Conservation (phyloP, 2,797 vertebrate species). For the Mormyrops boulengeri region DNA sequence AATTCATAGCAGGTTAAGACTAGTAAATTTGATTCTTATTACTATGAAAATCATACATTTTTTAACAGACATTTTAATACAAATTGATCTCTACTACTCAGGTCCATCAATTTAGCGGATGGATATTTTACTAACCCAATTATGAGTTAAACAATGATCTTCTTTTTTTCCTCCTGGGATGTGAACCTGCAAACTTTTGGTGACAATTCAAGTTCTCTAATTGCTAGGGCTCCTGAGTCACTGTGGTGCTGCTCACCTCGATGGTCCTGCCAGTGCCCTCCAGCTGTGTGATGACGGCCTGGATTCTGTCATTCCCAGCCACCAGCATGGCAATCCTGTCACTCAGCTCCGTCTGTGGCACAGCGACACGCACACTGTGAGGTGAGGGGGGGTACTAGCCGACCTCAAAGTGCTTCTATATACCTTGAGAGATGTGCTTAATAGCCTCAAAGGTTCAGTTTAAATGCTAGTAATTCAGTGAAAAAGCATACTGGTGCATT, state of each 20-base stretch:
- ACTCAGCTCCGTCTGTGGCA: slow-evolving; percentile 69
- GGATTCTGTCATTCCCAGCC: slow-evolving; percentile 78
- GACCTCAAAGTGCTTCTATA: background rate
- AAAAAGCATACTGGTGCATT: background rate
- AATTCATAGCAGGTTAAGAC: background rate
- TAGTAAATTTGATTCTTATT: background rate
- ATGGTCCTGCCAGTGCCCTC: slow-evolving; percentile 75
- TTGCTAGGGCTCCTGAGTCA: background rate
- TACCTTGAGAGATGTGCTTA: background rate
- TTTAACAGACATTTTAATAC: background rate
- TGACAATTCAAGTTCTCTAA: background rate
- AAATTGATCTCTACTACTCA: background rate
- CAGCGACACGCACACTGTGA: background rate
- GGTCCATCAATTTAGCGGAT: background rate
- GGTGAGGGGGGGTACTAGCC: background rate
- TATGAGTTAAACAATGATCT: background rate
- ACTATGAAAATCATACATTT: background rate
- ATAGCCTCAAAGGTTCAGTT: background rate
- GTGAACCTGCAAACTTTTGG: background rate
- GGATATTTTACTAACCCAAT: background rate
- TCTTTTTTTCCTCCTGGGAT: background rate
- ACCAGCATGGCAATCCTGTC: slow-evolving; percentile 79
- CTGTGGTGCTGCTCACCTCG: slow-evolving; percentile 57
- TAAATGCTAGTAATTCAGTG: background rate
- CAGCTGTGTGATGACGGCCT: slow-evolving; percentile 80